Base-by-base conservation (phyloP, 2,888 invertebrate species). In the Morpho helenor region DNA sequence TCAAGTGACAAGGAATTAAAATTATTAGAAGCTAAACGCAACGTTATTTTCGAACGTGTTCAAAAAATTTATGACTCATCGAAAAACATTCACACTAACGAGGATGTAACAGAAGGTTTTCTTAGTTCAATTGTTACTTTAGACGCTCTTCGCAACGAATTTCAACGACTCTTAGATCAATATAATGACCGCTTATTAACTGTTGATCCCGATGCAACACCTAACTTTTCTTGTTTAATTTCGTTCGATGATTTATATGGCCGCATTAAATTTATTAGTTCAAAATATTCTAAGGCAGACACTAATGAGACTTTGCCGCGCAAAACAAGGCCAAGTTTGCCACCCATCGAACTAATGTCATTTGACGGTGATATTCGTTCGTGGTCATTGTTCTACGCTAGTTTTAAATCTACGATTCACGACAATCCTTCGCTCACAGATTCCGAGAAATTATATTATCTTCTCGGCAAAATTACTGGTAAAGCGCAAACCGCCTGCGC, bases 341-440 rank as follows among this genome's bases (percentile, higher is more conserved):
- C 52, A n/a, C 52, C 52, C 43, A 48, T 22, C 10, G 52, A 52
- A 22, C 31, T 52, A 31, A 23, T 52, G 52, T 7, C 47, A 16
- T 63, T 63, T 40, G 46, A 58, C 50, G 63, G 63, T 16, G 54
- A 63, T n/a, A 39, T 49, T 2, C 22, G 43, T 8, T 39, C 7
- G 16, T 63, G 63, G 63, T 56, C 60, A 7, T 42, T 63, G 9
- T 63, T 63, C 43, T 60, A 58, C 10, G 56, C 47, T 8, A 52
- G 49, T 45, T 63, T 59, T 52, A 56, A 58, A 49, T 40, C 52
- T 5, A 56, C 50, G 8, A 39, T 63, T 8, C 60, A 61, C 40
- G 55, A 61, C 7, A 61, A 61, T 22, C 8, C 22, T 8, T 8
- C 42, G 3, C 47, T 64, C 9, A 57, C 59, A 3, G 63, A 66